A percentile compares a stretch with the other conserved stretches of the same genome.
Conservation (phyloP, 2,888 invertebrate genomes). For the Tenthredo mesomela region DNA sequence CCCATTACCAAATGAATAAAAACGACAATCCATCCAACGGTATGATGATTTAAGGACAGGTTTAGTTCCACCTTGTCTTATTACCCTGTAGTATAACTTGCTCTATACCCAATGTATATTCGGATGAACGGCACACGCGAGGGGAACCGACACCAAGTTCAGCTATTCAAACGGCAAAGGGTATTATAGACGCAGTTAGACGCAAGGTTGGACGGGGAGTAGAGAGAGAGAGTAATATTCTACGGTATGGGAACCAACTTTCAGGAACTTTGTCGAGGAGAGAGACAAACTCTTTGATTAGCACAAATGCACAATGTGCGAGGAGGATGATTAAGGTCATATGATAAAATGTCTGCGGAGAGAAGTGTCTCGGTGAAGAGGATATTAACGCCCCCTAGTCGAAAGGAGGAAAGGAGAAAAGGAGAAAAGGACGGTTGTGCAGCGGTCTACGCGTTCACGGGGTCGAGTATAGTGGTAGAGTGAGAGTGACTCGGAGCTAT, state of each 20-base stretch:
- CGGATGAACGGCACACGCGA: background rate
- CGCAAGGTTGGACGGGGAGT: background rate
- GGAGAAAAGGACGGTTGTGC: background rate
- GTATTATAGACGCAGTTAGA: background rate
- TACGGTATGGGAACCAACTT: background rate
- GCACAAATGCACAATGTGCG: background rate
- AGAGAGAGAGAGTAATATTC: background rate
- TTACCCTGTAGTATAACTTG: background rate
- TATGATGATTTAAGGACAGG: slow-evolving; percentile 12
- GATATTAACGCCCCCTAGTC: slow-evolving; percentile 19
- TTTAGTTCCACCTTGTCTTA: background rate
- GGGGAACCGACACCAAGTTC: slow-evolving; percentile 11
- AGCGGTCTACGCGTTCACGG: slow-evolving; percentile 19
- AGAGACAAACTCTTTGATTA: background rate
- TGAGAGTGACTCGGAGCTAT: slow-evolving; percentile 63
- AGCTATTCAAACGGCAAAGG: slow-evolving; percentile 4
- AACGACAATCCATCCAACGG: slow-evolving; percentile 5
- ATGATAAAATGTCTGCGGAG: no score
- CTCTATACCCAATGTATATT: background rate
- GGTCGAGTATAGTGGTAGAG: slow-evolving; percentile 24
- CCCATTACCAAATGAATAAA: slow-evolving; percentile 6
- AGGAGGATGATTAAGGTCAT: background rate
- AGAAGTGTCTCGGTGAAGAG: background rate
- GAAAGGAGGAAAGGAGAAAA: background rate
- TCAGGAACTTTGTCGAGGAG: background rate